These are phyloP conservation scores for Pterostichus madidus DNA, from an alignment of 2,888 invertebrate genomes.

Conservation along the genomic window DNA sequence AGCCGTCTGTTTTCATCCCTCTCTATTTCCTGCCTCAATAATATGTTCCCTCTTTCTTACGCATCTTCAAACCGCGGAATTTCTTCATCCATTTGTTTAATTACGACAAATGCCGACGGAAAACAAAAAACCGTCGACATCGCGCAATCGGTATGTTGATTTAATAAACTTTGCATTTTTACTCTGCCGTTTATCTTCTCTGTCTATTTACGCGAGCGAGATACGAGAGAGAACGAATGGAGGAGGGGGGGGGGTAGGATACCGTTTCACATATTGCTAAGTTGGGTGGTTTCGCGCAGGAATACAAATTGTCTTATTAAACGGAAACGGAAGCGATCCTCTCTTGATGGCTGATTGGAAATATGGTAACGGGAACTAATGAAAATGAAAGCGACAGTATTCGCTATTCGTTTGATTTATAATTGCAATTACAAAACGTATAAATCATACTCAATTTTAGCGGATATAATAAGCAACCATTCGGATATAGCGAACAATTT, in stretches of 20 bases:
- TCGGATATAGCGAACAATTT: too few relatives aligned
- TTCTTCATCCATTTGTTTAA: conserved; percentile 42
- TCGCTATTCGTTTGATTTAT: neutral
- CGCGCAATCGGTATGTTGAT: neutral
- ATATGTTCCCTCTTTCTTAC: neutral
- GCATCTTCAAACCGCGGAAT: neutral
- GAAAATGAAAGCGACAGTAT: conserved; percentile 1
- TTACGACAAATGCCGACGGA: neutral
- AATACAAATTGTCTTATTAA: conserved; percentile 44
- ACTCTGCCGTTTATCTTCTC: neutral
- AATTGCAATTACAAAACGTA: neutral
- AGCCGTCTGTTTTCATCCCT: conserved; percentile 12
- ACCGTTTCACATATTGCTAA: conserved; percentile 24
- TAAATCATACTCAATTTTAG: neutral
- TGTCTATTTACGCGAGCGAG: neutral
- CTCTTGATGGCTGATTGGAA: conserved; percentile 7
- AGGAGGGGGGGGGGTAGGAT: neutral
- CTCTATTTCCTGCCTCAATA: neutral
- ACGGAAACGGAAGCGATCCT: neutral
- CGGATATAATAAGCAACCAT: too few relatives aligned
- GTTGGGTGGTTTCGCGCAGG: neutral
- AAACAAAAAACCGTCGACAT: conserved; percentile 8
- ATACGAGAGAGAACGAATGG: neutral
- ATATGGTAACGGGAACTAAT: conserved; percentile 13
- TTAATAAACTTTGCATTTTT: conserved; percentile 4